Conservation (phyloP, 2,888 invertebrate genomes). For the Platypus cylindrus region DNA sequence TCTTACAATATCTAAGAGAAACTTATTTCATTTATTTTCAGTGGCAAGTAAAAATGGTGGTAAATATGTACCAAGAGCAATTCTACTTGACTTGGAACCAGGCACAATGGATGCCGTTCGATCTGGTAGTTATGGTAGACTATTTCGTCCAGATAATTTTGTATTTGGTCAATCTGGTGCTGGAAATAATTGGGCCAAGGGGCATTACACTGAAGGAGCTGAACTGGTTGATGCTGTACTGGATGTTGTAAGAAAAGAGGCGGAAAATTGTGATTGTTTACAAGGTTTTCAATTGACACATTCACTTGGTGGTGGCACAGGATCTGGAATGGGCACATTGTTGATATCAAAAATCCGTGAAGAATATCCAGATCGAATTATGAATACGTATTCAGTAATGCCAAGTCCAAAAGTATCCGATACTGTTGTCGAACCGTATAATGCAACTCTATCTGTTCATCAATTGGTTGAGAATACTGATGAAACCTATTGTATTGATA, state of each 20-base stretch:
- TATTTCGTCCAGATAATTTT: conserved; percentile 84
- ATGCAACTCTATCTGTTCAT: conserved; percentile 76
- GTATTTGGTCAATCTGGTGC: conserved; percentile 60
- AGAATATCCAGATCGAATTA: conserved; percentile 81
- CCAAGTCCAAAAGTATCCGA: conserved; percentile 68
- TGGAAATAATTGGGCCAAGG: conserved; percentile 81
- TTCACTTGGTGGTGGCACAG: conserved; percentile 68
- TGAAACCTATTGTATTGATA: conserved; percentile 79
- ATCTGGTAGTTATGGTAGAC: conserved; percentile 72
- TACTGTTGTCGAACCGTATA: conserved; percentile 74
- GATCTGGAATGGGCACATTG: conserved; percentile 71
- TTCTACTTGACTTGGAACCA: conserved; percentile 63
- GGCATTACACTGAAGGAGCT: conserved; percentile 88
- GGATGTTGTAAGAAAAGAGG: conserved; percentile 76
- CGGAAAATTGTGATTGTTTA: conserved; percentile 85
- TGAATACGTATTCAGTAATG: conserved; percentile 75
- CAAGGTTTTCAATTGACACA: conserved; percentile 77
- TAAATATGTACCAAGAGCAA: conserved; percentile 67
- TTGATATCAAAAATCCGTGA: conserved; percentile 82
- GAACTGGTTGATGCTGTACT: conserved; percentile 74
- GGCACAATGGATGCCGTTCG: conserved; percentile 85
- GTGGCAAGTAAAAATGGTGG: conserved; percentile 33
- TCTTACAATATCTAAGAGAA: neutral
- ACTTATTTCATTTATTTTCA: conserved; percentile 2
- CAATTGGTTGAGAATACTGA: conserved; percentile 82